Percentiles rank a stretch among this genome's conserved stretches.
phyloP scores from a whole-genome alignment of 30 jellyfish, hydroid and myxozoan genomes.

The Pelagia noctiluca region DNA sequence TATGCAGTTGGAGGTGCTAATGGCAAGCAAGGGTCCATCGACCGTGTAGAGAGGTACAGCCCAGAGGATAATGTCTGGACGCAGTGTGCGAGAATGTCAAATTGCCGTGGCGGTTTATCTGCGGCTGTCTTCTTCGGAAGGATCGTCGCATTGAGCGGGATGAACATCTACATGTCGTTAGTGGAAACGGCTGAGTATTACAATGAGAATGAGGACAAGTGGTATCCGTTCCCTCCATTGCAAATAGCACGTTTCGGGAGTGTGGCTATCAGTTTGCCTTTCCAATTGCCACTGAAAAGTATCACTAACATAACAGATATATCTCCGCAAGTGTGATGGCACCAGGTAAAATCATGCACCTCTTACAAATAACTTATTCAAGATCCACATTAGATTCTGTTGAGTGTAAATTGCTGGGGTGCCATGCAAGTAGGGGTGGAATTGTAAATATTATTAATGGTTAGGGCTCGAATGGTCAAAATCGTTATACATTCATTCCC shows the following conservation, averaged over 20 bases:
- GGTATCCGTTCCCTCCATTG: slow-evolving; percentile 71
- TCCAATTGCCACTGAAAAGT: slow-evolving; percentile 38
- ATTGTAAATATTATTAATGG: too few species aligned
- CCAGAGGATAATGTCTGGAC: slow-evolving; percentile 81
- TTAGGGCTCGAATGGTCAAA: too few species aligned
- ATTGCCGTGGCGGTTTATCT: slow-evolving; percentile 97
- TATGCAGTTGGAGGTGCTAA: slow-evolving; percentile 95
- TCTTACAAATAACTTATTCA: too few species aligned
- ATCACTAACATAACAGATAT: neutral
- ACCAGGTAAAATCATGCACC: slow-evolving; percentile 1
- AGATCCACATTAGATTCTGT: too few species aligned
- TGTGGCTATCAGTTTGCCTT: slow-evolving; percentile 87
- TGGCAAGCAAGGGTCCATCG: slow-evolving; percentile 85
- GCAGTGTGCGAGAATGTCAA: slow-evolving; percentile 75
- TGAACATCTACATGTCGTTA: slow-evolving; percentile 87
- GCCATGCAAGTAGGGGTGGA: too few species aligned
- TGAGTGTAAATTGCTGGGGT: too few species aligned
- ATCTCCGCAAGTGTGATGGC: neutral
- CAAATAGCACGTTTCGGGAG: slow-evolving; percentile 82
- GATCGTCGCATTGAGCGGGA: slow-evolving; percentile 87
- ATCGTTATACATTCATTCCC: too few species aligned
- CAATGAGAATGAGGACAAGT: slow-evolving; percentile 80
- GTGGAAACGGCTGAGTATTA: slow-evolving; percentile 87
- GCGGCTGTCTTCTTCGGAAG: slow-evolving; percentile 89
- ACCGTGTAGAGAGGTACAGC: slow-evolving; percentile 77